These are phyloP conservation scores for Lepilemur septentrionalis DNA, from an alignment of 2,797 vertebrate genomes.

Conservation along the genomic window DNA sequence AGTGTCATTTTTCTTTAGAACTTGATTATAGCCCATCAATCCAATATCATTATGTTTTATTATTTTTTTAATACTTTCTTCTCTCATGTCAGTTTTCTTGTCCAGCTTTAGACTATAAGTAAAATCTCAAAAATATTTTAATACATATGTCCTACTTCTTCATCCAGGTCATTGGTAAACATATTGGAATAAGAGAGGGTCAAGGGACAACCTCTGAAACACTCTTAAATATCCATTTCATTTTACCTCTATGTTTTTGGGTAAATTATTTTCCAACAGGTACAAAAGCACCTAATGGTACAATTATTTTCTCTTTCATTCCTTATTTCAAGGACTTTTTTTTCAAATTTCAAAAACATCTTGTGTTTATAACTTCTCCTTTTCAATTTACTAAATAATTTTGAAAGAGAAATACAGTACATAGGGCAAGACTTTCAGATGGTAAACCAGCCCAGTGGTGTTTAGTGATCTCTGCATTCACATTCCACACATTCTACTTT, in stretches of 20 bases:
- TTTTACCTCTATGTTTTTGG: neutral
- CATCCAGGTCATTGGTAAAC: neutral
- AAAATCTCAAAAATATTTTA: neutral
- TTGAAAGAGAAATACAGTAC: neutral
- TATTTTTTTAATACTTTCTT: neutral
- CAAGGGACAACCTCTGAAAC: neutral
- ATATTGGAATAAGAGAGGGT: neutral
- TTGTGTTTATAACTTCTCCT: neutral
- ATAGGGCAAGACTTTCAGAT: neutral
- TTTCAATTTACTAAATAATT: neutral
- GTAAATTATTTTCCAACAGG: neutral
- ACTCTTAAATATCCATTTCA: neutral
- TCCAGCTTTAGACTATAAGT: neutral
- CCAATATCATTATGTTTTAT: neutral
- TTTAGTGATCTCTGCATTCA: neutral
- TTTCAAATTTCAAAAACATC: neutral
- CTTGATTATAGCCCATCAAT: neutral
- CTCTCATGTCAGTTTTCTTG: neutral
- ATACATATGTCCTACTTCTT: neutral
- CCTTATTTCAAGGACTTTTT: neutral
- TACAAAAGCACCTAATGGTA: neutral
- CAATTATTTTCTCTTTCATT: neutral
- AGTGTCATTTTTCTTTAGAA: neutral
- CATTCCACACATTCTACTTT: neutral
- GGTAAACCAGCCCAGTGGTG: neutral